Conservation (phyloP, 2,113 vertebrate species). For the Cricetomys ansorgei region DNA sequence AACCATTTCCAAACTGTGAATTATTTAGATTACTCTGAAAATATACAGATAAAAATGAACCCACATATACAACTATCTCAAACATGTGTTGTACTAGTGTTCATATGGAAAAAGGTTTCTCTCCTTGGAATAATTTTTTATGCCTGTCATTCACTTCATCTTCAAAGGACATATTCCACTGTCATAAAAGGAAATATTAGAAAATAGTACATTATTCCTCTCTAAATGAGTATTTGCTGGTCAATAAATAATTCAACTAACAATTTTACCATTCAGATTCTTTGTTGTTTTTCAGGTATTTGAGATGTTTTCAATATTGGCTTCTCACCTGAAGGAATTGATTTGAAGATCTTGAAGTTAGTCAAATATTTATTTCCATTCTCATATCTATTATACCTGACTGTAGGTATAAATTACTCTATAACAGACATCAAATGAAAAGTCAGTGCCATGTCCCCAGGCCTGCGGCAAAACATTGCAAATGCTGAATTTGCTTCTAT, state of each 20-base stretch:
- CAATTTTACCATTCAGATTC: background rate
- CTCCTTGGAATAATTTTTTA: background rate
- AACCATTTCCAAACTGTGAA: background rate
- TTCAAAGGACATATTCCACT: background rate
- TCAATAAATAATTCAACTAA: background rate
- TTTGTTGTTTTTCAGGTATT: background rate
- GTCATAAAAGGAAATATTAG: background rate
- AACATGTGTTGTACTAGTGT: background rate
- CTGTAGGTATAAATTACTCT: background rate
- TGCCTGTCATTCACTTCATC: background rate
- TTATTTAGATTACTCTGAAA: background rate
- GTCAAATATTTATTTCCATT: background rate
- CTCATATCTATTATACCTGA: background rate
- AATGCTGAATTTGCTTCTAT: background rate
- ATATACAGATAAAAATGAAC: background rate
- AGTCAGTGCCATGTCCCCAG: background rate
- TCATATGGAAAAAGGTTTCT: background rate
- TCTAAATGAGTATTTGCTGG: background rate
- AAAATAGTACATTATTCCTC: background rate
- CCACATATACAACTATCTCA: background rate
- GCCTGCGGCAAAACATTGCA: background rate
- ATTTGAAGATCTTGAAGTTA: background rate
- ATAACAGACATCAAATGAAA: background rate
- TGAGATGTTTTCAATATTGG: background rate
- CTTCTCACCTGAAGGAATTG: background rate